These are phyloP conservation scores for Manduca sexta DNA, from an alignment of 1,140 invertebrate species.

Conservation along the genomic window DNA sequence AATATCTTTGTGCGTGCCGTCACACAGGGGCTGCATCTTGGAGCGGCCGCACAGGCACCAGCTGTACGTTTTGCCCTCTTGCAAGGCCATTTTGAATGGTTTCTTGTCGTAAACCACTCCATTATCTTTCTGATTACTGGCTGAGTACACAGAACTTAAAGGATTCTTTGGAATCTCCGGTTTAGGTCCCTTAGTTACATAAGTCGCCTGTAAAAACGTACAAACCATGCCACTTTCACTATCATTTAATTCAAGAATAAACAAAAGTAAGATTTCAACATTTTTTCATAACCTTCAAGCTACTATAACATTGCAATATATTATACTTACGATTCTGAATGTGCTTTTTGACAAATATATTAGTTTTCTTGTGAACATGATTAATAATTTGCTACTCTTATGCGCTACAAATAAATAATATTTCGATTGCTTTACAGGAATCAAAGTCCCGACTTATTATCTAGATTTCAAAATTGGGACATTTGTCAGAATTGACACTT, in stretches of 20 bases:
- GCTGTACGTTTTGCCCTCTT: constrained; percentile 87
- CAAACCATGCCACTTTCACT: not conserved
- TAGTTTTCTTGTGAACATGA: too few relatives aligned
- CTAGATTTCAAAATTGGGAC: too few relatives aligned
- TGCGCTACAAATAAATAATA: too few relatives aligned
- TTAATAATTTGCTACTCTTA: too few relatives aligned
- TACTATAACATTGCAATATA: too few relatives aligned
- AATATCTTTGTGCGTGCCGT: constrained; percentile 89
- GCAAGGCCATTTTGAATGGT: constrained; percentile 86
- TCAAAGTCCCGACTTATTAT: too few relatives aligned
- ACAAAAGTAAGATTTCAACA: not conserved
- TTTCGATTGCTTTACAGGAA: too few relatives aligned
- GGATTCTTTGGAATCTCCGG: constrained; percentile 78
- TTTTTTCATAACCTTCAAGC: too few relatives aligned
- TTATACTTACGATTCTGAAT: too few relatives aligned
- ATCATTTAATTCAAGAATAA: not conserved
- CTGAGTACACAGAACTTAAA: constrained; percentile 75
- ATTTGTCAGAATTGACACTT: too few relatives aligned
- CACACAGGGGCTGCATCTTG: constrained; percentile 95
- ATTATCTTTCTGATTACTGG: constrained; percentile 76
- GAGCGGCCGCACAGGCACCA: constrained; percentile 97
- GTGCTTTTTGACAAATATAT: too few relatives aligned
- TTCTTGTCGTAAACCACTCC: constrained; percentile 90
- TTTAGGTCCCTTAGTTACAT: constrained; percentile 52
- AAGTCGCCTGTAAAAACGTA: constrained; percentile 18